Evolutionary conservation across 1,140 invertebrate species (phyloP).

Genomic region (Drosophila nebulosa): DNA sequence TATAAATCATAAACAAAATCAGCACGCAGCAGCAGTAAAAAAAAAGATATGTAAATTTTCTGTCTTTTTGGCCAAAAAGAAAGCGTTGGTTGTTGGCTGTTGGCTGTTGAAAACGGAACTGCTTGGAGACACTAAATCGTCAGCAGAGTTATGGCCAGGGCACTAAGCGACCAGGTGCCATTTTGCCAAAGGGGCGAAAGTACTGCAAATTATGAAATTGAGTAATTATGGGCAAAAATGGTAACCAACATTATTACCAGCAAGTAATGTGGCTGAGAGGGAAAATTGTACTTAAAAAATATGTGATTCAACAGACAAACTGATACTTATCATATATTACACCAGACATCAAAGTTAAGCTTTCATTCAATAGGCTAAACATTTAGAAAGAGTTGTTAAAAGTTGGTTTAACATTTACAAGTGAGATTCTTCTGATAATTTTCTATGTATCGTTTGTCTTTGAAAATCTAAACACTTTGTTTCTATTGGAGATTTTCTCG

Average conservation of each 20-base stretch:
- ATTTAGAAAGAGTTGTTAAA: too few relatives aligned
- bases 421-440: too few relatives aligned
- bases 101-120: constrained; percentile 59
- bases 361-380: too few relatives aligned
- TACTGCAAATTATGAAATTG: constrained; percentile 40
- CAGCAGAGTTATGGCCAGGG: constrained; percentile 5
- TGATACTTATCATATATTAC: not conserved
- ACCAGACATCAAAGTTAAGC: not conserved
- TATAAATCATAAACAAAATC: constrained; percentile 57
- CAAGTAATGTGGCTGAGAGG: not conserved
- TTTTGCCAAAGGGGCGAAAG: constrained; percentile 57
- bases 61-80: constrained; percentile 48
- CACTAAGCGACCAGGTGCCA: constrained; percentile 8
- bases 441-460: too few relatives aligned
- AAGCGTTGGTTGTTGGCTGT: constrained; percentile 50
- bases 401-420: too few relatives aligned
- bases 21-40: constrained; percentile 4
- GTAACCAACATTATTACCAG: too few relatives aligned
- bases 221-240: not conserved
- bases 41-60: constrained; percentile 32
- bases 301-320: not conserved
- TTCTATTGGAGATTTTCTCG: too few relatives aligned
- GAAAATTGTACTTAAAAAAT: constrained; percentile 7
- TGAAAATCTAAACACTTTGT: too few relatives aligned
- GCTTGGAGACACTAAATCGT: constrained; percentile 6